Evolutionary conservation across 2,797 vertebrate species (phyloP), one percentile per base, ranked within the genome.

Genomic region (Trachops cirrhosus): DNA sequence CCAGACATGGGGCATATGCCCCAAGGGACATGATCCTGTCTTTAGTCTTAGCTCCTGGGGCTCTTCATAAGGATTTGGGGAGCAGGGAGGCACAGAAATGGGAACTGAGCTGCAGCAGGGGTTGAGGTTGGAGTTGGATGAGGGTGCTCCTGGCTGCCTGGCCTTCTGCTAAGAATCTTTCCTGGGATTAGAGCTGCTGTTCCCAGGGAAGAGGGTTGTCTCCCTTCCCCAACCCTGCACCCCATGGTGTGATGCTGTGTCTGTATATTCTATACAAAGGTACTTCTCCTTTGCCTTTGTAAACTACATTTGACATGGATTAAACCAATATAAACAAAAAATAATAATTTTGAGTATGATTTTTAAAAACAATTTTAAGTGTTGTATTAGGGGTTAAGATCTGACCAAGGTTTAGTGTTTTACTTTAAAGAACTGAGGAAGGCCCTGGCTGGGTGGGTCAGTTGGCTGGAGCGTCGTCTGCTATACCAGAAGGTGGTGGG

Each of bases 301-400:
- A 99, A 99, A 99, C 98, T 99, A 99, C 99, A 99, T 99, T 99
- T 99, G 99, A 99, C 99, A 99, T 99, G 98, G 99, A 99, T 99
- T 99, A 99, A 99, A 99, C 99, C 98, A 99, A 98, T 99, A 98
- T 99, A 99, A 99, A 99, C 98, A 98, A 57, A 32, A 29, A 62
- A 62, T 62, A 62, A 62, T 57, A 62, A 32, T 62, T 89, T 95
- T 73, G n/a, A 91, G 79, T 79, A 26, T 73, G 11, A 41, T 82
- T 96, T 88, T 89, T 59, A 62, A 90, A 70, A 83, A 39, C 22
- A 87, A 32, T 50, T 64, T 39, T 59, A 85, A 73, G 48, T 91
- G 12, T 94, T 91, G 54, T 68, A 21, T 92, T 86, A 32, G 11
- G 9, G 32, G 32, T 89, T 78, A 82, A 9, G 83, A 73, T 87